Base-by-base conservation (phyloP, 2,113 vertebrate species). In the Alethe castanea region DNA sequence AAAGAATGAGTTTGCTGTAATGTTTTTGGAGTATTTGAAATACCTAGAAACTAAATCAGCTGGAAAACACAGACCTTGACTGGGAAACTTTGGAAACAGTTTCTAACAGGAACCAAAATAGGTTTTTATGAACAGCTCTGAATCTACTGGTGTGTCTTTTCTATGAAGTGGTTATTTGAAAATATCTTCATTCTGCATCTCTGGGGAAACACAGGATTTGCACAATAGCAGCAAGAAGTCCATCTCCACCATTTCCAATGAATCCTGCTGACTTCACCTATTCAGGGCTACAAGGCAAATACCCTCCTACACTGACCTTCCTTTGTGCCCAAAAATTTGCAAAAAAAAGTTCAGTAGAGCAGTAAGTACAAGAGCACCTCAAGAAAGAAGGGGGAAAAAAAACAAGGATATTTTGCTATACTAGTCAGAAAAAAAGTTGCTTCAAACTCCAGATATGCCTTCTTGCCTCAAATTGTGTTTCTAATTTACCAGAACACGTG, bases 61-160 rank as follows among this genome's bases (percentile, higher is more conserved):
- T 95, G 52, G 88, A 74, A 92, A 88, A 81, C n/a, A 89, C 5
- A 64, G 59, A 28, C 40, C 31, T 66, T 40, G 13, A 81, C 42
- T 53, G 47, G 85, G 79, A 77, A 91, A 83, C 59, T 70, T 62
- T 62, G 44, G 42, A 62, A 66, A 76, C 0, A 0, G 7, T 77
- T 91, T 90, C 42, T 66, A 70, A 61, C 38, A 61, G 48, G 74
- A 22, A 76, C 57, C 50, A 89, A 73, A 93, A 80, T 1, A 35
- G 14, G 4, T 4, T 82, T 86, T 65, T 77, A 33, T 40, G 45
- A 72, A 70, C 22, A 83, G 26, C 10, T n/a, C 33, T 59, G 35
- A 54, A 36, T 45, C 90, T 81, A n/a, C 8, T 26, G 2, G 0
- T 0, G 0, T 0, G 8, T 15, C 56, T 57, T 25, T 4, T 1